Percentiles rank a stretch among this genome's conserved stretches.
Evolutionary conservation across 2,888 invertebrate species (phyloP).

Genomic region (Chironomus tentans): DNA sequence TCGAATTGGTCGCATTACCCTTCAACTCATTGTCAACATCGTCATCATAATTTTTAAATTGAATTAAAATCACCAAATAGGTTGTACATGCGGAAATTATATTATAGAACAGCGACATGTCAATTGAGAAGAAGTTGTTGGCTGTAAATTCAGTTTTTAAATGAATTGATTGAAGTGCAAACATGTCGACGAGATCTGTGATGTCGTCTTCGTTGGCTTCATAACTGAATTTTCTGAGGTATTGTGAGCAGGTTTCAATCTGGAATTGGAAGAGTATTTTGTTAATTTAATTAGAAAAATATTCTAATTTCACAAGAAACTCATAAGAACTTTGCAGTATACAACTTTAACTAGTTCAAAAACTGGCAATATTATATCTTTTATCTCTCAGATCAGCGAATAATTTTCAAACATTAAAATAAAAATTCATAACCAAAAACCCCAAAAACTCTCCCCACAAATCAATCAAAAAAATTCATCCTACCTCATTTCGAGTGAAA

Average conservation of each 20-base stretch:
- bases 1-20: background rate
- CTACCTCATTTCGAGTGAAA: slow-evolving; percentile 14
- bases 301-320: too few relatives aligned
- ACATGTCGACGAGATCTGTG: slow-evolving; percentile 16
- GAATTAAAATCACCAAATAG: slow-evolving; percentile 25
- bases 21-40: background rate
- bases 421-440: background rate
- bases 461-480: background rate
- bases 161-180: slow-evolving; percentile 22
- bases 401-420: too few relatives aligned
- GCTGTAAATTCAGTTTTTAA: slow-evolving; percentile 24
- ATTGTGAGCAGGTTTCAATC: background rate
- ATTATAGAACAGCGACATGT: slow-evolving; percentile 23
- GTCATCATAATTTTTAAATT: slow-evolving; percentile 25
- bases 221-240: slow-evolving; percentile 7
- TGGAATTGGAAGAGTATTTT: background rate
- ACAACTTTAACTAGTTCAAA: too few relatives aligned
- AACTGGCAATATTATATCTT: too few relatives aligned
- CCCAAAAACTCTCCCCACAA: background rate
- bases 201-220: slow-evolving; percentile 18
- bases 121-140: slow-evolving; percentile 22
- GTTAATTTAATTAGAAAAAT: background rate
- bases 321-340: too few relatives aligned
- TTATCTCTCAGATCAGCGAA: too few relatives aligned
- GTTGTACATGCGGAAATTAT: slow-evolving; percentile 23